Conservation (phyloP, 2,113 vertebrate species). For the Xenus cinereus region DNA sequence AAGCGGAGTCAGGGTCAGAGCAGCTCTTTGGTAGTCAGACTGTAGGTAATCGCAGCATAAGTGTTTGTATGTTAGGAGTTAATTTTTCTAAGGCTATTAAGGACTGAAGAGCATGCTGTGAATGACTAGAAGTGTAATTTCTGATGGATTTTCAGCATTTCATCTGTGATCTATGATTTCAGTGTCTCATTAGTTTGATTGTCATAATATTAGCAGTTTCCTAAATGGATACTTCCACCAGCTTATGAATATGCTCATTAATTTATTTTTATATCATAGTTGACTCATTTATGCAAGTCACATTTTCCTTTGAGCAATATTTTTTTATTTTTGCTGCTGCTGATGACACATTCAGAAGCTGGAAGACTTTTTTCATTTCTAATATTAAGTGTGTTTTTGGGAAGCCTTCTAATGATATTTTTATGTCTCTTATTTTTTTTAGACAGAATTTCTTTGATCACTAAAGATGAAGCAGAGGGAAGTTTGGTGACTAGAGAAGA, state of each 20-base stretch:
- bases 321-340: background rate
- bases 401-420: slow-evolving; percentile 28
- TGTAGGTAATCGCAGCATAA: background rate
- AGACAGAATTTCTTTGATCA: slow-evolving; percentile 91
- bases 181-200: slow-evolving; percentile 61
- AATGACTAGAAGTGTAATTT: slow-evolving; percentile 33
- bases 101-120: background rate
- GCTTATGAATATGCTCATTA: slow-evolving; percentile 62
- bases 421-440: slow-evolving; percentile 18
- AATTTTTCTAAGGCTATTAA: background rate
- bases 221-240: slow-evolving; percentile 53
- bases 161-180: slow-evolving; percentile 25
- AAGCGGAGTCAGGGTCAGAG: background rate
- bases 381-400: background rate
- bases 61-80: background rate
- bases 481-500: slow-evolving; percentile 83
- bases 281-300: slow-evolving; percentile 54
- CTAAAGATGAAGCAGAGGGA: slow-evolving; percentile 83
- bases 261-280: slow-evolving; percentile 52
- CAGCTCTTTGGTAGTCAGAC: background rate
- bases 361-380: background rate
- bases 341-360: slow-evolving; percentile 33
- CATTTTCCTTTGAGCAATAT: slow-evolving; percentile 2
- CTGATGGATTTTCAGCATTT: slow-evolving; percentile 30
- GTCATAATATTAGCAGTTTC: slow-evolving; percentile 63